Conservation (phyloP, 2,113 vertebrate genomes). For the Aythya baeri region DNA sequence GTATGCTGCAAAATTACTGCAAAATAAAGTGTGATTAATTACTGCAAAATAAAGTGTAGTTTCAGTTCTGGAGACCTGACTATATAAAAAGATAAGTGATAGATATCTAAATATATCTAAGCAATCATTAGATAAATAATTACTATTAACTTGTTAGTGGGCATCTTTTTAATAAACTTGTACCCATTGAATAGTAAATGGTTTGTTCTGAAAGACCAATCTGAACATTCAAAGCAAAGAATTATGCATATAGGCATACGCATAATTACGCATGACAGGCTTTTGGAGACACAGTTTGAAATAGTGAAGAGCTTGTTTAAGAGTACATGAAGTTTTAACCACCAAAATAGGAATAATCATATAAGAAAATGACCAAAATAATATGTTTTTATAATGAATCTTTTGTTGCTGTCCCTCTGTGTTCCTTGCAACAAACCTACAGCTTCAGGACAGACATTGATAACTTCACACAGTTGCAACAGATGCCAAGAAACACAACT, state of each 20-base stretch:
- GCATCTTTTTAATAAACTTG: background rate
- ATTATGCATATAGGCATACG: background rate
- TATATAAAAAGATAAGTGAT: background rate
- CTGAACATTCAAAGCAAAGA: background rate
- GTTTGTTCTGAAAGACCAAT: background rate
- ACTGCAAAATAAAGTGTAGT: background rate
- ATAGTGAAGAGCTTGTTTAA: background rate
- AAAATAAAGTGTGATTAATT: background rate
- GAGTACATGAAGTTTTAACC: background rate
- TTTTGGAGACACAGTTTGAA: background rate
- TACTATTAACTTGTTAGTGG: background rate
- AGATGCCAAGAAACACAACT: background rate
- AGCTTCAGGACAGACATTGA: background rate
- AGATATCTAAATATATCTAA: background rate
- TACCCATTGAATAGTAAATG: accelerated
- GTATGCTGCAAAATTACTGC: background rate
- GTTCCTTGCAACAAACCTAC: background rate
- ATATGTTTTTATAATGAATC: background rate
- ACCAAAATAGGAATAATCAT: background rate
- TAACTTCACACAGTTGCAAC: background rate
- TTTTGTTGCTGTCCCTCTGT: background rate
- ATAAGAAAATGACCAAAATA: background rate
- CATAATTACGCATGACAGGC: background rate
- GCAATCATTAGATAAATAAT: background rate
- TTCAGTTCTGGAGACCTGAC: background rate